Conservation (phyloP, 2,888 invertebrate species). For the Danaus chrysippus region DNA sequence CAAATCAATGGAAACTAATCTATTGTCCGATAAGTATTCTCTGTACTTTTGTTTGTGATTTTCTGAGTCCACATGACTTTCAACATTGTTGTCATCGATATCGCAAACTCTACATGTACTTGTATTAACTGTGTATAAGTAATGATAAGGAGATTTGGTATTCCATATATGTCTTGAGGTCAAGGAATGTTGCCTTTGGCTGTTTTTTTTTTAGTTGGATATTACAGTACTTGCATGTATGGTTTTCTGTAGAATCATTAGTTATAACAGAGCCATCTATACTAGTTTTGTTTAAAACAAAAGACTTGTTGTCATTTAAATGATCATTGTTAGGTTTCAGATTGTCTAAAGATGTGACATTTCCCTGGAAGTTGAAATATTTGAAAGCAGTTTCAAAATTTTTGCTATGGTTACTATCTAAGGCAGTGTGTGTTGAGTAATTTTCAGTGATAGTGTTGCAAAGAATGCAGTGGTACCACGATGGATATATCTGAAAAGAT, state of each 20-base stretch:
- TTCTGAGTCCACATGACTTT: constrained; percentile 9
- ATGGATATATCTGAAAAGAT: constrained; percentile 13
- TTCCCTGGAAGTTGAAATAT: not conserved
- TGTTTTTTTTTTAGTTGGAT: constrained; percentile 8
- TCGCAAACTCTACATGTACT: constrained; percentile 23
- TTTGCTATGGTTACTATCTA: constrained; percentile 10
- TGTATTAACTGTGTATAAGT: constrained; percentile 11
- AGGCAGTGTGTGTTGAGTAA: constrained; percentile 21
- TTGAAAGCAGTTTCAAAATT: constrained; percentile 10
- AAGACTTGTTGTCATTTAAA: not conserved
- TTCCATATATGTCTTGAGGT: constrained; percentile 15
- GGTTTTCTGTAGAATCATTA: too few relatives aligned
- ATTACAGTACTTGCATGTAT: constrained; percentile 16
- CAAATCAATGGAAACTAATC: not conserved
- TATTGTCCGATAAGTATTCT: constrained; percentile 12
- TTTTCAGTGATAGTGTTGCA: constrained; percentile 34
- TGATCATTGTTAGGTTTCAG: too few relatives aligned
- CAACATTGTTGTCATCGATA: constrained; percentile 2
- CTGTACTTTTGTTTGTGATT: constrained; percentile 17
- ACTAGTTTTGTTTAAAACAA: not conserved
- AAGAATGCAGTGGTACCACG: constrained; percentile 35
- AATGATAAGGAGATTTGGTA: constrained; percentile 14
- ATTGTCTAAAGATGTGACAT: too few relatives aligned
- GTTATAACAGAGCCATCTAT: too few relatives aligned
- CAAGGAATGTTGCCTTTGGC: constrained; percentile 8